Evolutionary conservation across 2,113 vertebrate genomes (phyloP).

Genomic region (Burhinus bistriatus): DNA sequence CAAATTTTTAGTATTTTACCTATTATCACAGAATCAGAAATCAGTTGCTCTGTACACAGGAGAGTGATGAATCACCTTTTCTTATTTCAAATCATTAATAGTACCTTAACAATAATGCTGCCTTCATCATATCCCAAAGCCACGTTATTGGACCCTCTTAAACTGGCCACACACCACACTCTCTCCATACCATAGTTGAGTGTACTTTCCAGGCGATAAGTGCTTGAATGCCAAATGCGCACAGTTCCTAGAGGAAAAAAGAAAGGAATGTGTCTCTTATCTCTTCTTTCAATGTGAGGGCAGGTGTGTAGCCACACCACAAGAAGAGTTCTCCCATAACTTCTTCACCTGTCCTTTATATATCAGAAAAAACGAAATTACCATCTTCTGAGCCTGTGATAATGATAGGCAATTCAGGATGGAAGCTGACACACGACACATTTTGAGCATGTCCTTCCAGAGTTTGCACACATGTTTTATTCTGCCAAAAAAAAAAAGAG

Average conservation of each 20-base stretch:
- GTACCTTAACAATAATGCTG: conserved; percentile 98
- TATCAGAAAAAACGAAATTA: conserved; percentile 62
- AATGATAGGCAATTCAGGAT: conserved; percentile 96
- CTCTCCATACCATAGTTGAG: conserved; percentile 98
- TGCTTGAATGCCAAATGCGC: conserved; percentile 98
- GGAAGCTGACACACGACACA: conserved; percentile 97
- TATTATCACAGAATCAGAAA: not conserved
- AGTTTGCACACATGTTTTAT: conserved; percentile 98
- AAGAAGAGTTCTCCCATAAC: not conserved
- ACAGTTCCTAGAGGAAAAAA: conserved; percentile 83
- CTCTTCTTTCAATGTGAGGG: accelerated
- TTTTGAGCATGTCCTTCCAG: conserved; percentile 97
- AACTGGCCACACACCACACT: conserved; percentile 95
- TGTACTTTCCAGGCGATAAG: conserved; percentile 94
- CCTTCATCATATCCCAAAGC: conserved; percentile 97
- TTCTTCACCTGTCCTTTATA: not conserved
- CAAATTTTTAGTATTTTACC: not conserved
- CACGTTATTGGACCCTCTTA: conserved; percentile 95
- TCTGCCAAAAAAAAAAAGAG: conserved; percentile 73
- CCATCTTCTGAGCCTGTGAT: conserved; percentile 98
- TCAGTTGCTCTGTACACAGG: not conserved
- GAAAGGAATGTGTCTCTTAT: not conserved
- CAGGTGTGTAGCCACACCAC: not conserved
- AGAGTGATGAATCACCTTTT: not conserved
- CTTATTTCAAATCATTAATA: not conserved